Base-by-base conservation (phyloP, 2,888 invertebrate genomes). In the Lasioglossum morio region DNA sequence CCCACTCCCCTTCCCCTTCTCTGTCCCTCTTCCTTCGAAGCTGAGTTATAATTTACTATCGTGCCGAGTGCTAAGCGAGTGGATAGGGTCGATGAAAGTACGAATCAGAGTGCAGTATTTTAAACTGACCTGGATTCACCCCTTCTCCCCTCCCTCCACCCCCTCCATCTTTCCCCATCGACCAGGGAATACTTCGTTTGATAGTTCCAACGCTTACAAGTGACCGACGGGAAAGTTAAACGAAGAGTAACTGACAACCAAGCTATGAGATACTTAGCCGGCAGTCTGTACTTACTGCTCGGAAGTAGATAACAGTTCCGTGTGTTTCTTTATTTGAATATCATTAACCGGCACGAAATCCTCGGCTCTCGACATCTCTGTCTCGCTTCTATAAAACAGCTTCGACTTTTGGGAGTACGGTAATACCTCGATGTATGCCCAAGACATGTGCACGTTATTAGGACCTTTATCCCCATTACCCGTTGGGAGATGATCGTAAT, bases 1-100 rank as follows among this genome's bases (percentile, higher is more conserved):
- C n/a, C 1, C 57, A 3, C 4, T 4, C 10, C 10, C 23, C 53
- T 1, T 10, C 0, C 57, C n/a, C 57, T n/a, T 10, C 12, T 12
- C 4, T n/a, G n/a, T 7, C n/a, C 12, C 23, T 34, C n/a, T 70
- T 46, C 69, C 63, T 74, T 74, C 66, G 77, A 72, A 77, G 82
- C 79, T 69, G 69, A 79, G 81, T 84, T 87, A 86, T 86, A 87
- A 87, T 87, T 84, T 79, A 86, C 72, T 75, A 73, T 82, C 82
- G 70, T 69, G 53, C 74, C 69, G 78, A 72, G 75, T 81, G 72
- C 53, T 79, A 83, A 83, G 79, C 74, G 79, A 80, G 60, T 70
- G 78, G 76, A 76, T 83, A 83, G 83, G 76, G 81, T 74, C 87
- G 83, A 87, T 79, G 83, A 78, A 83, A 86, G 78, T 75, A 66